Base-by-base conservation (phyloP, 2,797 vertebrate species). In the Halcyon badia region DNA sequence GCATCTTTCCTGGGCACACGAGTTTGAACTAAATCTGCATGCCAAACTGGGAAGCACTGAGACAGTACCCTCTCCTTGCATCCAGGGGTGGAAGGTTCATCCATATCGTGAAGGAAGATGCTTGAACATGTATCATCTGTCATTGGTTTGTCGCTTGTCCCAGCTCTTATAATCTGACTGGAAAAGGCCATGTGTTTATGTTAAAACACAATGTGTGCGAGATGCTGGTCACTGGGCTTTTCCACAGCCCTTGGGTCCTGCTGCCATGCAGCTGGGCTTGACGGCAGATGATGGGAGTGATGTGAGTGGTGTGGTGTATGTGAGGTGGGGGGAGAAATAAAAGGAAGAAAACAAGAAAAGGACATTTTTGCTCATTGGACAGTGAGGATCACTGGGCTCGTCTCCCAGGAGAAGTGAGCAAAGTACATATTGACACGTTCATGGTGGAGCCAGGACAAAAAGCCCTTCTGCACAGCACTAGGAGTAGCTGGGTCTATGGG, bases 381-480 rank as follows among this genome's bases (percentile, higher is more conserved):
- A 66, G 35, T 62, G 49, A 82, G 41, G 48, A 66, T 58, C 2
- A 4, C 41, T 62, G 52, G 28, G 46, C 31, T 88, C 0, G 0
- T 93, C 77, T 94, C 77, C 46, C 51, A 44, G 77, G 70, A 91
- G 76, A 91, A 76, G 46, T 16, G 60, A 46, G 48, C 78, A 92
- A 96, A 90, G 88, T 86, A 75, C 80, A 58, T 90, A 66, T 82
- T 93, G 88, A 89, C 87, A 82, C 17, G 70, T 87, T n/a, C 2
- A 0, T 69, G 70, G 9, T 81, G 25, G 90, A 86, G 72, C 84
- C 7, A 3, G 56, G 56, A 64, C 41, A 65, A 57, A 92, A 92
- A 91, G 54, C 35, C n/a, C 35, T 61, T 30, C 33, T 76, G 37
- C 73, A 62, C 41, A 41, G 26, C 56, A 25, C 0, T 0, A 6